Conservation (phyloP, 2,797 vertebrate genomes). For the Ambastaia sidthimunki region DNA sequence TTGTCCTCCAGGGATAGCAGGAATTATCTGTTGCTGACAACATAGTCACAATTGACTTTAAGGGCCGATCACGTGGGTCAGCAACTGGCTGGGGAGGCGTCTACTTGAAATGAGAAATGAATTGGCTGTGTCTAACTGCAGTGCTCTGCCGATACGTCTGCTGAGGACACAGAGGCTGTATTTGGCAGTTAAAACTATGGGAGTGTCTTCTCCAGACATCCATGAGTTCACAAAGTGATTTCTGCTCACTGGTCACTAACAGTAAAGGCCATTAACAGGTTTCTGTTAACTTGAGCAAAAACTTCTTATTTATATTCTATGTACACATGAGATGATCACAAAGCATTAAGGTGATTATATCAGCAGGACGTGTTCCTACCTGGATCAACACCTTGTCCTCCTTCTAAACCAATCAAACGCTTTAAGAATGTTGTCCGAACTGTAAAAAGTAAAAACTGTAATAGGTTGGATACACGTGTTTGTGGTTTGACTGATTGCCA, state of each 20-base stretch:
- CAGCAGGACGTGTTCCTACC: background rate
- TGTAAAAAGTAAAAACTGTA: too few species aligned
- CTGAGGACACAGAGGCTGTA: background rate
- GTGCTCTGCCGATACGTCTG: background rate
- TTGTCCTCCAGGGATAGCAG: background rate
- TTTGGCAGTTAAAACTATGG: background rate
- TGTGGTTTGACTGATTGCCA: background rate
- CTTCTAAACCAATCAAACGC: background rate
- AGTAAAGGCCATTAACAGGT: background rate
- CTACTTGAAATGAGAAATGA: constrained; percentile 17
- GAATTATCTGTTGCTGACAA: background rate
- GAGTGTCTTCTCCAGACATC: background rate
- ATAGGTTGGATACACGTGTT: background rate
- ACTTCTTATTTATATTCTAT: background rate
- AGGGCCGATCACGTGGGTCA: background rate
- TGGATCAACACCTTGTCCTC: background rate
- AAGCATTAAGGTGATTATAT: background rate
- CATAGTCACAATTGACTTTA: constrained; percentile 12
- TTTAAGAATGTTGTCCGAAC: background rate
- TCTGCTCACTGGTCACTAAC: background rate
- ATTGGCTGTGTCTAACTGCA: background rate
- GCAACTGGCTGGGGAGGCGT: background rate
- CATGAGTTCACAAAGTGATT: background rate
- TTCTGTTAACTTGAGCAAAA: background rate
- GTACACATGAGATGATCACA: background rate